Evolutionary conservation across 2,888 invertebrate genomes (phyloP), one percentile per base, ranked within the genome.

Genomic region (Torymus aiolomorphi): DNA sequence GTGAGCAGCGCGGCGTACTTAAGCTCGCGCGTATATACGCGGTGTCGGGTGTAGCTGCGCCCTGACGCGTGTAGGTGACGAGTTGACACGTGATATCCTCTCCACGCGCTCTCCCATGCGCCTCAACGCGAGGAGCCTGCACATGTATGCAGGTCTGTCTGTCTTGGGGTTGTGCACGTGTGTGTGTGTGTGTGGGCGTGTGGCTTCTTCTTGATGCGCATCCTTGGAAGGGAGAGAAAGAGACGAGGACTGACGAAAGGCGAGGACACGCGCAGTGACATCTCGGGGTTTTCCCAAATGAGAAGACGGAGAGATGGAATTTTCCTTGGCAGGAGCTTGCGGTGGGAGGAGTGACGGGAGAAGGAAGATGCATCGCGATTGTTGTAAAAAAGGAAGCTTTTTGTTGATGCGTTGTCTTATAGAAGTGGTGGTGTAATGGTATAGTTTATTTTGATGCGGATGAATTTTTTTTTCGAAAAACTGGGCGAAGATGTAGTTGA

Each of bases 71-170:
- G 62, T 66, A 78, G 56, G 67, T 74, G 69, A 78, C 69, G 69
- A 74, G 18, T 63, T 70, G 78, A 70, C 78, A 74, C 59, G 67
- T 57, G 51, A 59, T 74, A 78, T 74, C 49, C 63, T 56, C 57
- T 51, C n/a, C n/a, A 3, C 24, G 24, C 42, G 20, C 49, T 24
- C 80, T 67, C 71, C 77, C 70, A 11, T 10, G 20, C 18, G 12
- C 63, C 8, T 56, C 57, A 51, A 20, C 31, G 31, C n/a, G n/a
- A n/a, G n/a, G n/a, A n/a, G n/a, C n/a, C n/a, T n/a, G n/a, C n/a
- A n/a, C n/a, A n/a, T n/a, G n/a, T n/a, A n/a, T n/a, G n/a, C 3
- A 24, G 24, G 24, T 24, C 3, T 24, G 24, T 24, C 24, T 24
- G 24, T 24, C 24, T 24, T 24, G 24, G 3, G 24, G 24, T 24